Evolutionary conservation across 2,888 invertebrate genomes (phyloP).

Genomic region (Drosophila buzzatii): DNA sequence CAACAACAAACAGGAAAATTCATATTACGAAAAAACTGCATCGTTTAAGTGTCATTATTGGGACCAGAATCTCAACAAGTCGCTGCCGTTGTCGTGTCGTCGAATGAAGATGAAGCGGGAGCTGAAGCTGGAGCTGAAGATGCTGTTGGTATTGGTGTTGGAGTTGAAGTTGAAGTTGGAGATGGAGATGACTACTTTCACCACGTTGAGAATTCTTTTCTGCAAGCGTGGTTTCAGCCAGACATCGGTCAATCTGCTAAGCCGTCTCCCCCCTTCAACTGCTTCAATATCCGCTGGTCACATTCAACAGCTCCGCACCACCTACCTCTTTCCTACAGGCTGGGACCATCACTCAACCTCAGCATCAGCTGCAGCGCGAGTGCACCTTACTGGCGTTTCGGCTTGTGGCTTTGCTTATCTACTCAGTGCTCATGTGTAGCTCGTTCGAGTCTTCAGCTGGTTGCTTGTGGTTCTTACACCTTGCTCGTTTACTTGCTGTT

Average conservation of each 20-base stretch:
- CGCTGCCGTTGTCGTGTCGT: constrained; percentile 58
- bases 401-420: constrained; percentile 63
- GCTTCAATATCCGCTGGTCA: constrained; percentile 69
- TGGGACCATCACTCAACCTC: constrained; percentile 67
- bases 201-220: constrained; percentile 71
- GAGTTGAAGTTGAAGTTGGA: neutral
- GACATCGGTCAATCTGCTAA: constrained; percentile 70
- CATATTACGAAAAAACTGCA: constrained; percentile 78
- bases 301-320: constrained; percentile 67
- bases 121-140: constrained; percentile 12
- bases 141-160: constrained; percentile 1
- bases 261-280: constrained; percentile 21
- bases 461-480: constrained; percentile 66
- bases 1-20: constrained; percentile 74
- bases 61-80: constrained; percentile 78
- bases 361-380: constrained; percentile 32
- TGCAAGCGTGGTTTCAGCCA: constrained; percentile 46
- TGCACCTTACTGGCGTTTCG: constrained; percentile 55
- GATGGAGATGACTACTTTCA: constrained; percentile 75
- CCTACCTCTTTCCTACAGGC: constrained; percentile 50
- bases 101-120: constrained; percentile 27
- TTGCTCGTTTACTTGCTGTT: constrained; percentile 41
- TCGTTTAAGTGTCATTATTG: constrained; percentile 80
- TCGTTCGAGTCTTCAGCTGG: constrained; percentile 28
- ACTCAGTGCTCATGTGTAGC: constrained; percentile 41